A percentile compares a stretch with the other conserved stretches of the same genome.
phyloP scores from a whole-genome alignment of 1,140 invertebrate species.

The Drosophila asahinai region DNA sequence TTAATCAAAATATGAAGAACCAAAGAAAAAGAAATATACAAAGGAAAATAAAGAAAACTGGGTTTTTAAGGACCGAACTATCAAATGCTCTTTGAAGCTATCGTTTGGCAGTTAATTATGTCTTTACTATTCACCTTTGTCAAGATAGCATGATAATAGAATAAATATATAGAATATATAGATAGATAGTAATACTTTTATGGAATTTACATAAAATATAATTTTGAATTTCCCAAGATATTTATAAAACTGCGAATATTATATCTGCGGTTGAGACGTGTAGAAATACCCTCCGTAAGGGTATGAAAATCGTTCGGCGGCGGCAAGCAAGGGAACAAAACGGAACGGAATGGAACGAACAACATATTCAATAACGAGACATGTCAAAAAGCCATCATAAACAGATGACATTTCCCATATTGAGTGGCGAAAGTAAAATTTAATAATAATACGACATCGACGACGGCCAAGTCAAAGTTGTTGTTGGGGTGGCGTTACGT shows the following conservation, averaged over 20 bases:
- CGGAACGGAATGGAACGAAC: constrained; percentile 27
- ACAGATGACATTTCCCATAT: constrained; percentile 84
- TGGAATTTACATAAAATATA: too few species aligned
- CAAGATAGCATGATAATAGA: too few species aligned
- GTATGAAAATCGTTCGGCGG: constrained; percentile 8
- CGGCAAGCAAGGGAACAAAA: constrained; percentile 21
- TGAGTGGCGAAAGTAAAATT: constrained; percentile 84
- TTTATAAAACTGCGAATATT: too few species aligned
- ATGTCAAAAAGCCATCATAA: constrained; percentile 84
- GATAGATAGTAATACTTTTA: too few species aligned
- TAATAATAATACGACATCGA: constrained; percentile 74
- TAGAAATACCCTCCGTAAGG: background rate
- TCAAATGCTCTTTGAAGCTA: background rate
- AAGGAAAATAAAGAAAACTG: background rate
- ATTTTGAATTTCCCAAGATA: too few species aligned
- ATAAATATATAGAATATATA: too few species aligned
- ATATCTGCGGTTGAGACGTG: too few species aligned
- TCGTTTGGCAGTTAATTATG: too few species aligned
- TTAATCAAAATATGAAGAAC: constrained; percentile 69
- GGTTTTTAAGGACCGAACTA: background rate
- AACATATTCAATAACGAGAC: constrained; percentile 82
- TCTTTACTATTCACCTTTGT: too few species aligned
- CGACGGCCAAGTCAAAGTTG: constrained; percentile 64
- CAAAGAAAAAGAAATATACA: background rate
- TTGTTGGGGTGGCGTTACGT: constrained; percentile 36